Evolutionary conservation across 2,888 invertebrate genomes (phyloP).

Genomic region (Mechanitis messenoides): DNA sequence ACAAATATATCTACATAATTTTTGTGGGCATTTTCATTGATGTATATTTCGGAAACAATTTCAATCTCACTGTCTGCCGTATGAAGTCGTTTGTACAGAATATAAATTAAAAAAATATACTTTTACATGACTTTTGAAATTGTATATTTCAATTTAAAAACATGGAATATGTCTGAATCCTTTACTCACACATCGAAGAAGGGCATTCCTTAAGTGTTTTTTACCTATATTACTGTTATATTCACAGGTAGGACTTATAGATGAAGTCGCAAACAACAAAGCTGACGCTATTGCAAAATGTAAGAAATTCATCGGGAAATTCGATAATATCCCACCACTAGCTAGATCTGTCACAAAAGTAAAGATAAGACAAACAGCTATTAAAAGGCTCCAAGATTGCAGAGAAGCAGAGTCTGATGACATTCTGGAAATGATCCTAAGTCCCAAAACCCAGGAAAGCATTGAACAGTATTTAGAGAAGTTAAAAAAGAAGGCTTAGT

Average conservation of each 20-base stretch:
- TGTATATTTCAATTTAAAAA: no score
- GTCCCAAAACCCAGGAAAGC: conserved; percentile 82
- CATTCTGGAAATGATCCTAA: conserved; percentile 77
- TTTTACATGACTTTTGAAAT: no score
- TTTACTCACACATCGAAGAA: neutral
- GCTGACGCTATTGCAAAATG: conserved; percentile 35
- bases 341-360: conserved; percentile 78
- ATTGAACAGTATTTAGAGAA: conserved; percentile 83
- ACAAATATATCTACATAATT: no score
- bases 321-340: conserved; percentile 79
- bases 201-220: no score
- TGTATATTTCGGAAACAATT: no score
- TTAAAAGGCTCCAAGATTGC: conserved; percentile 75
- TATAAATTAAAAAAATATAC: no score
- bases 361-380: conserved; percentile 62
- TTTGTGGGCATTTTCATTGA: no score
- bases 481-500: conserved; percentile 77
- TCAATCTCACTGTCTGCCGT: no score
- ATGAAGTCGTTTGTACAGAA: no score
- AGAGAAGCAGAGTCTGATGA: conserved; percentile 79
- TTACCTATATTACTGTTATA: no score
- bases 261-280: conserved; percentile 62
- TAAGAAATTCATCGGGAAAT: conserved; percentile 49
- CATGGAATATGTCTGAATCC: no score
- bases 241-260: no score